phyloP scores from a whole-genome alignment of 1,140 invertebrate genomes.

The Drosophila subobscura region DNA sequence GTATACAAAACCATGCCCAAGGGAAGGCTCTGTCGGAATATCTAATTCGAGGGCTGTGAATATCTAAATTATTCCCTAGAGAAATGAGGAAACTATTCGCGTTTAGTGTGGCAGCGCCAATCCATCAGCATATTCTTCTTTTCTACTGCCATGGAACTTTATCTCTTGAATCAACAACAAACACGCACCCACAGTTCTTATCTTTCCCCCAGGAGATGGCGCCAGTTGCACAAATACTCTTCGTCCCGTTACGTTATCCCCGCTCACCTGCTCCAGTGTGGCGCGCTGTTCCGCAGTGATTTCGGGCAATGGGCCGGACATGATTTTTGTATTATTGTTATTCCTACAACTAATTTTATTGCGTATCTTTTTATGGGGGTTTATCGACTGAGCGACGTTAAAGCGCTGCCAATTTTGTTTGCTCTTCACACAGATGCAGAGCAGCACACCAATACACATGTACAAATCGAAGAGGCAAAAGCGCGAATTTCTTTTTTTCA shows the following conservation, averaged over 20 bases:
- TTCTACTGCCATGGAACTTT: too few relatives aligned
- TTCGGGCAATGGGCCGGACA: slow-evolving; percentile 72
- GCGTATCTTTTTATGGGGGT: slow-evolving; percentile 20
- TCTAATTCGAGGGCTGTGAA: background rate
- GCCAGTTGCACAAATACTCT: too few relatives aligned
- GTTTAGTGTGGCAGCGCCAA: too few relatives aligned
- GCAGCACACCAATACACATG: slow-evolving; percentile 8
- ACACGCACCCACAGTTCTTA: too few relatives aligned
- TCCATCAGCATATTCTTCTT: too few relatives aligned
- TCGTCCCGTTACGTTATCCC: too few relatives aligned
- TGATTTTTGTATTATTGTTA: slow-evolving; percentile 45
- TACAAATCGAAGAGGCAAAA: slow-evolving; percentile 14
- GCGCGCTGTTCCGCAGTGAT: slow-evolving; percentile 67
- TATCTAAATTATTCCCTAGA: slow-evolving; percentile 3
- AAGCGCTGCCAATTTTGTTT: slow-evolving; percentile 47
- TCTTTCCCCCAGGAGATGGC: background rate
- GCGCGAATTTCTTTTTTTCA: slow-evolving; percentile 60
- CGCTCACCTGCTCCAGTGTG: slow-evolving; percentile 69
- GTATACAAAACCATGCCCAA: too few relatives aligned
- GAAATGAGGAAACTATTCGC: background rate
- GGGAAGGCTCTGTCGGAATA: background rate
- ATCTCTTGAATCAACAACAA: too few relatives aligned
- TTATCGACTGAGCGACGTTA: slow-evolving; percentile 31
- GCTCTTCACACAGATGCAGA: slow-evolving; percentile 26
- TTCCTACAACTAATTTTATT: slow-evolving; percentile 23